Evolutionary conservation across 2,888 invertebrate genomes (phyloP).

Genomic region (Leucoptera coffeella): DNA sequence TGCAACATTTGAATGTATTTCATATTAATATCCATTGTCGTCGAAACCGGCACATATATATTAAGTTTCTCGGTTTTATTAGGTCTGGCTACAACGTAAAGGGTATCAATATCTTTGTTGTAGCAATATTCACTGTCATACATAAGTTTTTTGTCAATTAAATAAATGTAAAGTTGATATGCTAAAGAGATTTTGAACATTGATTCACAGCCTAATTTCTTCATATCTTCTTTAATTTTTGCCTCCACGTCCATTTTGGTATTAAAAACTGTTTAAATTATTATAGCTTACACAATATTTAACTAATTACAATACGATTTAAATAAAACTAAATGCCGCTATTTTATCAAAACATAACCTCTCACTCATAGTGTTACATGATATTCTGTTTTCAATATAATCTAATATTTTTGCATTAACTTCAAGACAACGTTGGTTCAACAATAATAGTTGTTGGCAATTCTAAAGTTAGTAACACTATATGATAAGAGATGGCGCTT

Average conservation of each 20-base stretch:
- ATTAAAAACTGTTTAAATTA: not conserved
- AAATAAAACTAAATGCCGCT: too few species aligned
- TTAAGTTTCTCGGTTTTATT: constrained; percentile 28
- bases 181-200: constrained; percentile 30
- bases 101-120: constrained; percentile 30
- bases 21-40: constrained; percentile 21
- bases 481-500: too few species aligned
- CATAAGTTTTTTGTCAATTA: constrained; percentile 40
- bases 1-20: constrained; percentile 27
- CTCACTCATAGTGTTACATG: too few species aligned
- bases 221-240: constrained; percentile 38
- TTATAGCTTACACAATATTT: constrained; percentile 1
- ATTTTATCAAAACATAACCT: too few species aligned
- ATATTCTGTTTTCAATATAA: too few species aligned
- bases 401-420: too few species aligned
- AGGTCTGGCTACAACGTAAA: constrained; percentile 35
- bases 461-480: too few species aligned
- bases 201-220: constrained; percentile 29
- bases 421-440: too few species aligned
- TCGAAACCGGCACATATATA: constrained; percentile 35
- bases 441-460: too few species aligned
- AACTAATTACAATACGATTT: too few species aligned
- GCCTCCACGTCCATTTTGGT: constrained; percentile 27
- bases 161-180: constrained; percentile 30
- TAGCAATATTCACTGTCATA: constrained; percentile 42